phyloP scores from a whole-genome alignment of 2,888 invertebrate genomes.

The Temnothorax unifasciatus region DNA sequence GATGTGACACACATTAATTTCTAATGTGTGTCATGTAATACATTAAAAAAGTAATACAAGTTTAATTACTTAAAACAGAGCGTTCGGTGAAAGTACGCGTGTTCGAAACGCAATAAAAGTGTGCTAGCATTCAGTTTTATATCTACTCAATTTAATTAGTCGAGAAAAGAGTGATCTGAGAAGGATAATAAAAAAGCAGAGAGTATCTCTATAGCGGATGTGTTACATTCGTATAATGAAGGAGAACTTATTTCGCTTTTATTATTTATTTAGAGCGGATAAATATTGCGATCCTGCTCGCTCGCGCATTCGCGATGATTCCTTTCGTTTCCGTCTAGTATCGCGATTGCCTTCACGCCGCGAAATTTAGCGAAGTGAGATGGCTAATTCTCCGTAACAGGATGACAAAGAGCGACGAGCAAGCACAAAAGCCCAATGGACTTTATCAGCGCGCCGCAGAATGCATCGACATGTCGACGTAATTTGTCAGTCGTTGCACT shows the following conservation, averaged over 20 bases:
- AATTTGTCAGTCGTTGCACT: constrained; percentile 72
- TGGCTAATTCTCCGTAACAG: constrained; percentile 70
- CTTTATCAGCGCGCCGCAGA: constrained; percentile 73
- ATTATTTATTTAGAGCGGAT: neutral
- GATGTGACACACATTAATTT: neutral
- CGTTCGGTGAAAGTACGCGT: constrained; percentile 37
- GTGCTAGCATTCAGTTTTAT: neutral
- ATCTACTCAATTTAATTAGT: constrained; percentile 55
- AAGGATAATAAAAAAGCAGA: constrained; percentile 11
- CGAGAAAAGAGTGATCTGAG: neutral
- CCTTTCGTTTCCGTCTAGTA: neutral
- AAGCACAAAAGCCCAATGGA: constrained; percentile 78
- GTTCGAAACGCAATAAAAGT: neutral
- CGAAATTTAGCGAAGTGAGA: constrained; percentile 53
- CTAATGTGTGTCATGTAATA: neutral
- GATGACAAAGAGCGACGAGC: constrained; percentile 73
- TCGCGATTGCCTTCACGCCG: constrained; percentile 60
- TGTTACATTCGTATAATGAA: constrained; percentile 22
- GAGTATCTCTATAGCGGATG: neutral
- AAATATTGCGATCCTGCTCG: constrained; percentile 5
- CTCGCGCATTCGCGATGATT: neutral
- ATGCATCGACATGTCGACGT: constrained; percentile 70
- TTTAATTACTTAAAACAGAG: constrained; percentile 9
- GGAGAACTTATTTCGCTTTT: constrained; percentile 41
- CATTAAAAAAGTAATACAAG: neutral